Evolutionary conservation across 2,797 vertebrate genomes (phyloP).

Genomic region (Sebastolobus alascanus): DNA sequence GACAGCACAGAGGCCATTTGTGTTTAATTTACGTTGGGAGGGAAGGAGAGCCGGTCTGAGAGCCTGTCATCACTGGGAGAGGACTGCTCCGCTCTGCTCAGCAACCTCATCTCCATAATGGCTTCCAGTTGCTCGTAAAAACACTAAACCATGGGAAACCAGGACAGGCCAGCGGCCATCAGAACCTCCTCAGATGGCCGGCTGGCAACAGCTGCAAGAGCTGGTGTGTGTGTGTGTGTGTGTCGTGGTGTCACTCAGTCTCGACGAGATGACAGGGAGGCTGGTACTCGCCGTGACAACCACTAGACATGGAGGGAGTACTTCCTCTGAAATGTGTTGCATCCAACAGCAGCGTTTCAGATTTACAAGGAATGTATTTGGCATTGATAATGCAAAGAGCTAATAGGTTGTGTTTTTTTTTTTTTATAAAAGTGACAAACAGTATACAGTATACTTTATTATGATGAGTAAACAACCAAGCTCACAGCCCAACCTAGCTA

Average conservation of each 20-base stretch:
- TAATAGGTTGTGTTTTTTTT: neutral
- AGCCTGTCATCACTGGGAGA: conserved; percentile 79
- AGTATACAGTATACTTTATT: no score
- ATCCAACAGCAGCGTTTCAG: neutral
- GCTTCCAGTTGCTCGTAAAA: conserved; percentile 87
- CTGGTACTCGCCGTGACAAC: neutral
- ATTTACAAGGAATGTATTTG: neutral
- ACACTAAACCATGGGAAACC: conserved; percentile 79
- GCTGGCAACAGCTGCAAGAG: conserved; percentile 23
- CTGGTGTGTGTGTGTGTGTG: conserved; percentile 7
- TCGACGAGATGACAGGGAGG: neutral
- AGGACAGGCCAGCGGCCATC: conserved; percentile 66
- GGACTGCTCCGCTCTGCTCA: conserved; percentile 66
- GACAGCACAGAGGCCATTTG: conserved; percentile 80
- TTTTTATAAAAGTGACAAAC: neutral
- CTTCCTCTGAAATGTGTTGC: neutral
- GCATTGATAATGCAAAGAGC: neutral
- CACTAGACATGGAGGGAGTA: neutral
- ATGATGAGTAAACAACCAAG: no score
- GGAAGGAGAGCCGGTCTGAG: conserved; percentile 72
- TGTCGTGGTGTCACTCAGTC: conserved; percentile 8
- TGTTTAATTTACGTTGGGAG: conserved; percentile 82
- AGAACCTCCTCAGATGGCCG: conserved; percentile 57
- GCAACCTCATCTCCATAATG: conserved; percentile 85
- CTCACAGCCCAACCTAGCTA: no score